Percentiles rank a stretch among this genome's conserved stretches.
Evolutionary conservation across 2,797 vertebrate species (phyloP).

Genomic region (Xyrichtys novacula): DNA sequence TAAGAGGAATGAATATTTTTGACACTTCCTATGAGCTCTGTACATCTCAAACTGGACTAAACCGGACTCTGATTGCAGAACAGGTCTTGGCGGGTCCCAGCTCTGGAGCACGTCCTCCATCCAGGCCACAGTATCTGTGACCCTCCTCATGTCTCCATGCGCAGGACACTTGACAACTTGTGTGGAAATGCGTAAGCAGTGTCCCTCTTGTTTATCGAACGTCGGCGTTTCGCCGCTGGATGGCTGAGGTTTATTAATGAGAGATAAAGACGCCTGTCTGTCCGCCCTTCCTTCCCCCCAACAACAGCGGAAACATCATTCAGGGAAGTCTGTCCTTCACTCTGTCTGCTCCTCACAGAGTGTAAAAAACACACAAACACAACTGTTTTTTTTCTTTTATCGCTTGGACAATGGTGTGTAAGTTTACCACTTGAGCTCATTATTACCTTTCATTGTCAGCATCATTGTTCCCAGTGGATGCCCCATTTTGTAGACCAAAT

Average conservation of each 20-base stretch:
- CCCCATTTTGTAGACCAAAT: conserved; percentile 57
- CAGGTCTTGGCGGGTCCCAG: conserved; percentile 6
- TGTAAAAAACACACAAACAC: conserved; percentile 24
- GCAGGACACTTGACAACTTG: conserved; percentile 66
- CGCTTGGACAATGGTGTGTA: conserved; percentile 15
- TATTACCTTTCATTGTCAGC: conserved; percentile 59
- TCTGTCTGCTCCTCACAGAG: conserved; percentile 32
- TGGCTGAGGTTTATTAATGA: conserved; percentile 75
- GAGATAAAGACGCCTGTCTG: conserved; percentile 65
- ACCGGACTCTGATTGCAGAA: conserved; percentile 23
- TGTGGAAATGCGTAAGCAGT: conserved; percentile 80
- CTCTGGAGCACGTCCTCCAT: conserved; percentile 35
- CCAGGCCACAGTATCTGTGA: conserved; percentile 43
- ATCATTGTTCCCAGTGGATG: conserved; percentile 78
- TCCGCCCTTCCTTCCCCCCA: conserved; percentile 80
- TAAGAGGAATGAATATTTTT: conserved; percentile 33
- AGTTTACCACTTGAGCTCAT: conserved; percentile 57
- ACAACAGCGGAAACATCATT: conserved; percentile 73
- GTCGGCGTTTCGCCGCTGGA: conserved; percentile 61
- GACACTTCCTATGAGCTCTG: conserved; percentile 19
- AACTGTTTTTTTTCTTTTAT: conserved; percentile 21
- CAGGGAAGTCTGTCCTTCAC: conserved; percentile 68
- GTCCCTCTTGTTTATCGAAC: conserved; percentile 74
- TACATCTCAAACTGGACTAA: conserved; percentile 28
- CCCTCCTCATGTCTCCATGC: conserved; percentile 42